Conservation (phyloP, 2,113 vertebrate species). For the Mustela lutreola region DNA sequence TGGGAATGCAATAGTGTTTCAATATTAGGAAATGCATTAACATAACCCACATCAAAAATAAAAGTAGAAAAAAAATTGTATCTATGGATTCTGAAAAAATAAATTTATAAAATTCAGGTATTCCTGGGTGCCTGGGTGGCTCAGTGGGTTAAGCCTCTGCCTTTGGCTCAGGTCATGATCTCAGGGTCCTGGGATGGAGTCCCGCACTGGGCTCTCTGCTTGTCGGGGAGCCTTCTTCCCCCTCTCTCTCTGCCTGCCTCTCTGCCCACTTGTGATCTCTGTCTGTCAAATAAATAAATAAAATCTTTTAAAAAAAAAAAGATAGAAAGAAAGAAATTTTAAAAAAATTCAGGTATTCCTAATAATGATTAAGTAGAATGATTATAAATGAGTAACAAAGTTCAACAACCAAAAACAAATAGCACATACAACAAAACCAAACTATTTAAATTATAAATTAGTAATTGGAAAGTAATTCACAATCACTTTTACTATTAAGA, state of each 20-base stretch:
- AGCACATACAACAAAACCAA: background rate
- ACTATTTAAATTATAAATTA: background rate
- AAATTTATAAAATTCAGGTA: background rate
- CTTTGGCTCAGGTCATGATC: no score
- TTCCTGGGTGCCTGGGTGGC: background rate
- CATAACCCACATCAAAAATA: background rate
- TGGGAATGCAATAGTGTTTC: background rate
- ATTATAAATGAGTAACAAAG: background rate
- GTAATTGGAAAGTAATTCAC: background rate
- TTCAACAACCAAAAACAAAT: background rate
- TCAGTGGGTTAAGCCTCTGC: no score
- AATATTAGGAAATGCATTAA: background rate
- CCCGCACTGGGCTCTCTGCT: no score
- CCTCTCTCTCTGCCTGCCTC: no score
- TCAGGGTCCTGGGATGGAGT: no score
- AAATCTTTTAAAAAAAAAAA: no score
- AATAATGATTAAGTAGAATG: background rate
- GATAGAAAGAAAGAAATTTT: no score
- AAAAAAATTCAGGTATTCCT: background rate
- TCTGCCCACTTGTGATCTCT: no score
- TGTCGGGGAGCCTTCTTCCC: no score
- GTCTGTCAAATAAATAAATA: no score
- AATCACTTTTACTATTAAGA: background rate
- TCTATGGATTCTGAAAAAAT: background rate
- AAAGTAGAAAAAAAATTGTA: conserved; percentile 3